These are phyloP conservation scores for Bujurquina vittata DNA, from an alignment of 2,113 vertebrate genomes.

Conservation along the genomic window DNA sequence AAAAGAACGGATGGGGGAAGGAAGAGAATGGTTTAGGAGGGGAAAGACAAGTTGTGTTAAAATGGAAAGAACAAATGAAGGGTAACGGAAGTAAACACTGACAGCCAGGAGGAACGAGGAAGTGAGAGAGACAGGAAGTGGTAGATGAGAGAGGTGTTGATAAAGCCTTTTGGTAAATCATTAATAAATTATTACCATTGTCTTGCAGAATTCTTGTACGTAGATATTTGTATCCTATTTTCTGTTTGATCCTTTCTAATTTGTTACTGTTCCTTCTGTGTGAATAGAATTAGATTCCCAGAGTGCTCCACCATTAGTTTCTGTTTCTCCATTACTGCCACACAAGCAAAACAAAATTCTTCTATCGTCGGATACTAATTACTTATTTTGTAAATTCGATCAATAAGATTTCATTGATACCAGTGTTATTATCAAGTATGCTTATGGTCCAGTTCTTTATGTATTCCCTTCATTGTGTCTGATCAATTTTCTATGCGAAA, in stretches of 20 bases:
- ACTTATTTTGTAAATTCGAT: neutral
- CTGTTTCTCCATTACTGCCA: neutral
- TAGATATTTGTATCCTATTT: conserved; percentile 4
- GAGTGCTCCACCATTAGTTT: neutral
- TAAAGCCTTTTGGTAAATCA: conserved; percentile 30
- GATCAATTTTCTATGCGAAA: neutral
- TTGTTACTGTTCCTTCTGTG: neutral
- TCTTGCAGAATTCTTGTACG: conserved; percentile 10
- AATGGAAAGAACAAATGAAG: conserved; percentile 12
- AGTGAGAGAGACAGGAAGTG: conserved; percentile 22
- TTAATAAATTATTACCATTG: conserved; percentile 21
- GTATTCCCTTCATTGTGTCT: neutral
- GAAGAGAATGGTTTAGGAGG: neutral
- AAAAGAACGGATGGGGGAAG: neutral
- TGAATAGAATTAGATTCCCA: neutral
- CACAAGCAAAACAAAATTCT: neutral
- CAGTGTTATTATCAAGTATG: neutral
- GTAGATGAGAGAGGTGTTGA: conserved; percentile 17
- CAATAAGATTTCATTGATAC: neutral
- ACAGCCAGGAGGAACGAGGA: conserved; percentile 23
- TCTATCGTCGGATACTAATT: neutral
- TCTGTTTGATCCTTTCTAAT: conserved; percentile 13
- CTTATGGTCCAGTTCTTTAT: neutral
- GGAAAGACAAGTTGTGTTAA: neutral
- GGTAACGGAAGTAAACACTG: conserved; percentile 18